Conservation (phyloP, 2,113 vertebrate species). For the Verasper variegatus region DNA sequence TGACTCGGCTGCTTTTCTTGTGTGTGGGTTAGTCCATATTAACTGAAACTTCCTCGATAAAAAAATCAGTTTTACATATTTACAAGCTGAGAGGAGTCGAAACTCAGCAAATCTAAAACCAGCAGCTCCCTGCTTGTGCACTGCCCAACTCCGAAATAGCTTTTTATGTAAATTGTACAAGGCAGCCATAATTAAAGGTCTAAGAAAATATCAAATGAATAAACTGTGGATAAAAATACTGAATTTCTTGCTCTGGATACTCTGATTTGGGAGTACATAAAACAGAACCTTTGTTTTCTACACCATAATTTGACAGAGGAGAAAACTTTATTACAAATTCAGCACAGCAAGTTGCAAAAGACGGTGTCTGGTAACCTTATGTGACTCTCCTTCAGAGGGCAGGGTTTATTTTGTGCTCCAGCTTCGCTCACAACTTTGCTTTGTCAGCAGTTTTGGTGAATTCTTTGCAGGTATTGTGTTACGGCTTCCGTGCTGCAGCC, state of each 20-base stretch:
- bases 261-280: constrained; percentile 21
- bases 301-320: not conserved
- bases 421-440: not conserved
- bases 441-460: constrained; percentile 9
- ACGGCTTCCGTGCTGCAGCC: not conserved
- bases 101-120: constrained; percentile 15
- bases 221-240: constrained; percentile 29
- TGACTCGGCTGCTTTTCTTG: not conserved
- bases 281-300: constrained; percentile 7
- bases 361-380: constrained; percentile 4
- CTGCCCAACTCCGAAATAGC: constrained; percentile 14
- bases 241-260: constrained; percentile 30
- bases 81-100: constrained; percentile 1
- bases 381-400: not conserved
- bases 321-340: constrained; percentile 45
- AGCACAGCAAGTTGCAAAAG: constrained; percentile 23
- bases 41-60: not conserved
- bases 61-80: not conserved
- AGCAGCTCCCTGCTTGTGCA: not conserved
- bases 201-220: constrained; percentile 44
- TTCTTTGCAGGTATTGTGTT: constrained; percentile 3
- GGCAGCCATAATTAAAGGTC: constrained; percentile 42
- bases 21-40: not conserved
- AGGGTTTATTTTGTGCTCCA: constrained; percentile 16
- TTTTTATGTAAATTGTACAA: constrained; percentile 48